phyloP scores from a whole-genome alignment of 1,140 invertebrate genomes.

The Drosophila bocqueti region DNA sequence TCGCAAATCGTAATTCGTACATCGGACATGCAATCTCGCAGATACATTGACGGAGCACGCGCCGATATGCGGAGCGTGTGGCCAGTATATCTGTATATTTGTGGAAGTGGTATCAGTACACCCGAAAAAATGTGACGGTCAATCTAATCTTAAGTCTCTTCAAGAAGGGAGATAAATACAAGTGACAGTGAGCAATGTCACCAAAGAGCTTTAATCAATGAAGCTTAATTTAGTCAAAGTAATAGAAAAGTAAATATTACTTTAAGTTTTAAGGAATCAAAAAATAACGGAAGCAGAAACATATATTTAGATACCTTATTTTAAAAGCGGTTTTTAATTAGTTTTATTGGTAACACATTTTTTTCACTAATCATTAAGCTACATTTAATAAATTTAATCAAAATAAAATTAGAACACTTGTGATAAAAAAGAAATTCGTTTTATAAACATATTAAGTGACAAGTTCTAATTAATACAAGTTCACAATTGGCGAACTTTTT shows the following conservation, averaged over 20 bases:
- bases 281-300: neutral
- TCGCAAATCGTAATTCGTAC: conserved; percentile 49
- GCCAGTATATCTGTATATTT: conserved; percentile 2
- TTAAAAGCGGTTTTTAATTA: neutral
- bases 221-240: neutral
- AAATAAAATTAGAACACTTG: neutral
- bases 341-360: neutral
- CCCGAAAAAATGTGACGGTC: conserved; percentile 3
- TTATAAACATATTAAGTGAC: neutral
- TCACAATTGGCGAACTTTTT: neutral
- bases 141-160: conserved; percentile 3
- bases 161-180: neutral
- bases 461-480: neutral
- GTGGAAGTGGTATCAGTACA: conserved; percentile 4
- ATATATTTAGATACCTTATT: neutral
- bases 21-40: conserved; percentile 39
- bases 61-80: conserved; percentile 36
- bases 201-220: neutral
- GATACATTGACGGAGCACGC: conserved; percentile 52
- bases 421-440: neutral
- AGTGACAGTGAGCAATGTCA: neutral
- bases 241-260: neutral
- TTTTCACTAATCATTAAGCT: neutral
- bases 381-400: too few species aligned
- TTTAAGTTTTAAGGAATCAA: too few species aligned